phyloP scores from a whole-genome alignment of 2,797 vertebrate species.

The Peromyscus attwateri region DNA sequence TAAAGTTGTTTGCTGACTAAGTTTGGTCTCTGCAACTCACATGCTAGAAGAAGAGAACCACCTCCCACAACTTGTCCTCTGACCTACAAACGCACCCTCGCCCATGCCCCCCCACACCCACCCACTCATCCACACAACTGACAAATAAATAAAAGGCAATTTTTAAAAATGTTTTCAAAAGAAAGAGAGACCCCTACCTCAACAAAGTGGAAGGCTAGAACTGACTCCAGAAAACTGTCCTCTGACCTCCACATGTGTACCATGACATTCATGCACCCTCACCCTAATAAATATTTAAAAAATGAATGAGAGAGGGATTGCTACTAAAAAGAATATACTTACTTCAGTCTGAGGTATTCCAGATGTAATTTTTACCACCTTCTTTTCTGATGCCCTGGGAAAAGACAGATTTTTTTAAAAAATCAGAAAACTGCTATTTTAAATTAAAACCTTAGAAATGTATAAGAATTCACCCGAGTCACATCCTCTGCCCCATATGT shows the following conservation, averaged over 20 bases:
- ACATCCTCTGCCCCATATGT: neutral
- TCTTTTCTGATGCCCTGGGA: constrained; percentile 91
- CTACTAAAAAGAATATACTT: constrained; percentile 68
- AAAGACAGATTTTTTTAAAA: constrained; percentile 67
- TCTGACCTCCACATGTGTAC: neutral
- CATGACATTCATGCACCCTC: neutral
- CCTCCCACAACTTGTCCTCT: neutral
- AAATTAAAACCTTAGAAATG: constrained; percentile 48
- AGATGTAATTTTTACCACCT: constrained; percentile 94
- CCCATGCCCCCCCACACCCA: neutral
- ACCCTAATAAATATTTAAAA: neutral
- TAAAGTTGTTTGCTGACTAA: neutral
- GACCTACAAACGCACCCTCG: neutral
- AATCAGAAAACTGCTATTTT: constrained; percentile 21
- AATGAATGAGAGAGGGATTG: neutral
- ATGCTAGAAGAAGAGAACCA: neutral
- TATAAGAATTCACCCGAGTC: constrained; percentile 49
- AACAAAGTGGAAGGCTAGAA: neutral
- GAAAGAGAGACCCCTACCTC: neutral
- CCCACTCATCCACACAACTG: too few relatives aligned
- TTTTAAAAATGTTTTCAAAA: neutral
- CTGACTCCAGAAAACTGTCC: neutral
- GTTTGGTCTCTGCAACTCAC: neutral
- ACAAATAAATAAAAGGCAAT: neutral
- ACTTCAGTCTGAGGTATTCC: constrained; percentile 92